Base-by-base conservation (phyloP, 2,113 vertebrate genomes). In the Puma concolor region DNA sequence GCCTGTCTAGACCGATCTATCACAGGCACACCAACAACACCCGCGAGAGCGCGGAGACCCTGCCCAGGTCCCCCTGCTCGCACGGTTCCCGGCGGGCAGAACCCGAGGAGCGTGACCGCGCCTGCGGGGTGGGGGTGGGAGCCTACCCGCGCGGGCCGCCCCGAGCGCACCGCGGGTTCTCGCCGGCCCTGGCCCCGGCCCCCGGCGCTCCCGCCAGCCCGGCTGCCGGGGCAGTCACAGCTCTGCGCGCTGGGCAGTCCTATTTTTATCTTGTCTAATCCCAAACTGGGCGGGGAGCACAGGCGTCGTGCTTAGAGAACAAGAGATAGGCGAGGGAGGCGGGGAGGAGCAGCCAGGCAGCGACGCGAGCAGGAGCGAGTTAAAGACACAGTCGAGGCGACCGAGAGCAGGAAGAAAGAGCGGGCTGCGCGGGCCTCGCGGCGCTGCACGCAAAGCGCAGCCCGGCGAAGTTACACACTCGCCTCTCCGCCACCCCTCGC, bases 1-100 rank as follows among this genome's bases (percentile, higher is more conserved):
- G 98, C 98, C 98, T 99, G 99, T 99, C 99, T 99, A 99, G 99
- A 99, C 99, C 98, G 98, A 99, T 99, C 99, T 99, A 98, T 99
- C 99, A 99, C 96, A 98, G 88, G 97, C 96, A 97, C 98, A 98
- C 98, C 98, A 98, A 99, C 98, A 98, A 98, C 98, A 98, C 98
- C 95, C 95, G 97, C 92, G 98, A 98, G 98, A 98, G 74, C 74
- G 93, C 97, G 91, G 97, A 96, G 97, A 97, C 97, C 97, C 95
- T 48, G 93, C 85, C 74, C 94, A 88, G 97, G 97, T 98, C 96
- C 89, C 95, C 94, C 21, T 85, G 97, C 95, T 98, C 95, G 93
- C 82, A 64, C 85, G 97, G 95, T 98, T 99, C 99, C 99, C 98
- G 97, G 98, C 97, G 94, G 98, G 98, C 97, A 94, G 97, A 98